These are phyloP conservation scores for Pangasius macronema DNA, from an alignment of 2,797 vertebrate species.

Conservation along the genomic window DNA sequence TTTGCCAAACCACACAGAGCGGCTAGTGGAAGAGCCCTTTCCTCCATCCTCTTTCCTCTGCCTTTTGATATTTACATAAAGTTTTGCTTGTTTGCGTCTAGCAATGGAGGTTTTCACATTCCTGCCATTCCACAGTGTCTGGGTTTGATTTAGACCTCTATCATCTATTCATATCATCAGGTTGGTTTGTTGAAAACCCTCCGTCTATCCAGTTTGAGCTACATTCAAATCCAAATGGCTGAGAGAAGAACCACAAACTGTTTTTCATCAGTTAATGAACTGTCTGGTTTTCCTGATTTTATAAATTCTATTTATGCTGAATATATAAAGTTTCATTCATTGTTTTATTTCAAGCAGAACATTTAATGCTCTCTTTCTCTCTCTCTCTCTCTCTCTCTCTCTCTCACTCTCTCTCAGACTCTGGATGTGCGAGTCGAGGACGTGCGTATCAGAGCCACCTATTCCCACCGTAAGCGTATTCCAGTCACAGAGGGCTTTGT, in stretches of 20 bases:
- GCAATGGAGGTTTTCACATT: constrained; percentile 35
- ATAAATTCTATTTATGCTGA: not conserved
- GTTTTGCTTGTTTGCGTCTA: not conserved
- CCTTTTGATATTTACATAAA: constrained; percentile 7
- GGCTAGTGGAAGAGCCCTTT: not conserved
- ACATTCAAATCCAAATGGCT: not conserved
- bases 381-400: not conserved
- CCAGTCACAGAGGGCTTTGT: constrained; percentile 91
- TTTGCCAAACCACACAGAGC: not conserved
- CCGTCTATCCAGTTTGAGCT: not conserved
- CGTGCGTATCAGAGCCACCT: constrained; percentile 85
- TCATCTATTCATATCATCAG: not conserved
- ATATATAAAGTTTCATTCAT: not conserved
- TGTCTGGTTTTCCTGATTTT: not conserved
- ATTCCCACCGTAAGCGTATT: constrained; percentile 80
- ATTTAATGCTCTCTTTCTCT: not conserved
- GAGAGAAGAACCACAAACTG: not conserved
- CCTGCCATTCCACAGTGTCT: constrained; percentile 49
- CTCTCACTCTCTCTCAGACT: constrained; percentile 68
- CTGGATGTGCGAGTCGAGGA: constrained; percentile 90
- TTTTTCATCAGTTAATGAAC: not conserved
- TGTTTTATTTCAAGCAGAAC: not conserved
- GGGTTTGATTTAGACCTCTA: constrained; percentile 59
- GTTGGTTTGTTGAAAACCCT: not conserved
- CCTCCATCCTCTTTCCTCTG: not conserved